Base-by-base conservation (phyloP, 2,797 vertebrate genomes). In the Epinephelus malabaricus region DNA sequence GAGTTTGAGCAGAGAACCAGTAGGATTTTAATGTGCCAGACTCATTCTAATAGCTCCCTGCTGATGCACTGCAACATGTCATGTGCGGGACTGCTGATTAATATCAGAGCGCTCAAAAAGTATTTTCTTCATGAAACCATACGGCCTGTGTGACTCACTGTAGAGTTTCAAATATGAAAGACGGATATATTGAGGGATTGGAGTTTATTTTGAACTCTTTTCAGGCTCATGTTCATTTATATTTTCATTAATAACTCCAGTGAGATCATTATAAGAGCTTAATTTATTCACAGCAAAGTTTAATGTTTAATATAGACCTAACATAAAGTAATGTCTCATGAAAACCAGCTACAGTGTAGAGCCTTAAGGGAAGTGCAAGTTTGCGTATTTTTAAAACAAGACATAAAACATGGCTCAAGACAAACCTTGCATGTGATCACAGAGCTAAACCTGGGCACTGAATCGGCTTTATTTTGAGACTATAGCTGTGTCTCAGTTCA, bases 11-110 rank as follows among this genome's bases (percentile, higher is more conserved):
- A 79, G 59, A 27, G 27, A 86, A 67, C 25, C 61, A 78, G 71
- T 73, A 50, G 25, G 66, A 77, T 82, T 77, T 88, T 25, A 72
- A 79, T 86, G 78, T 79, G 76, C 67, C 64, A 78, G 59, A 89
- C 50, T 70, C 65, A 38, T 71, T 76, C n/a, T 78, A 66, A 79
- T 69, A 68, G 55, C 56, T 86, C 64, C 63, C 40, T 51, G 55
- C 34, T 79, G 66, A 82, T 74, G 43, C 47, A n/a, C 45, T 25
- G 51, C 64, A 87, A 54, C 78, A 69, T 73, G 58, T 80, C 79
- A 56, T 55, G 47, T 62, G 59, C 56, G 71, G 53, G 55, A 73
- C 53, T 54, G 66, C 72, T 69, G 65, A 68, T 59, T 56, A 69
- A 80, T 71, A 69, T 79, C 67, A 69, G 40, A 17, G 14, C 43